Evolutionary conservation across 2,113 vertebrate genomes (phyloP), one percentile per base, ranked within the genome.

Genomic region (Tragulus kanchil): DNA sequence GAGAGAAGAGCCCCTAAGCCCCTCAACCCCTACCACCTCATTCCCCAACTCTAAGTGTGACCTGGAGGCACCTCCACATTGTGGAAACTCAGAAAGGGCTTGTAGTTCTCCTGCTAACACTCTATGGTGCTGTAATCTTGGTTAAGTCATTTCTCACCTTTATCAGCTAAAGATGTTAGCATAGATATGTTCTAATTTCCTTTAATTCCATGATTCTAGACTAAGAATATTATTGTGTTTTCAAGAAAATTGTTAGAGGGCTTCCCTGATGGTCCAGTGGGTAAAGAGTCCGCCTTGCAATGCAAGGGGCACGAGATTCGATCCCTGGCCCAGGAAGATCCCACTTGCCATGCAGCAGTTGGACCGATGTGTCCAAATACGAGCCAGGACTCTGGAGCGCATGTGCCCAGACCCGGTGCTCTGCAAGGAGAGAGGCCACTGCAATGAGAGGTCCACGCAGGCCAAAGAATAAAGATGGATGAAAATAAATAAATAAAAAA

Each of bases 171-270:
- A 83, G 13, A 92, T 1, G 3, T 16, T 52, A 31, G 15, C 50
- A 56, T 61, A 50, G 6, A 67, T 10, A 77, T 31, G 7, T 85
- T 89, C 62, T 85, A 52, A 87, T 84, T 94, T 62, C 36, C 71
- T 85, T 77, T 69, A 84, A 81, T 81, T 77, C 25, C 26, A 11
- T 45, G 52, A 92, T 2, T 83, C 45, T 85, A 59, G 13, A 69
- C 45, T 67, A 87, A 90, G 65, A 88, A 81, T 88, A 85, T 73
- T 95, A 90, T 67, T 62, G 85, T 58, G 58, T 59, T 81, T 85
- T 90, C 7, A 92, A 89, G 58, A 90, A 85, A 36, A 36, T 36
- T 36, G 36, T 36, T 36, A 36, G 36, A 36, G 36, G 36, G 36
- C 36, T 36, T 36, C 36, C 36, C 36, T 36, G 36, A 36, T 36